Evolutionary conservation across 2,888 invertebrate genomes (phyloP).

Genomic region (Mystacides longicornis): DNA sequence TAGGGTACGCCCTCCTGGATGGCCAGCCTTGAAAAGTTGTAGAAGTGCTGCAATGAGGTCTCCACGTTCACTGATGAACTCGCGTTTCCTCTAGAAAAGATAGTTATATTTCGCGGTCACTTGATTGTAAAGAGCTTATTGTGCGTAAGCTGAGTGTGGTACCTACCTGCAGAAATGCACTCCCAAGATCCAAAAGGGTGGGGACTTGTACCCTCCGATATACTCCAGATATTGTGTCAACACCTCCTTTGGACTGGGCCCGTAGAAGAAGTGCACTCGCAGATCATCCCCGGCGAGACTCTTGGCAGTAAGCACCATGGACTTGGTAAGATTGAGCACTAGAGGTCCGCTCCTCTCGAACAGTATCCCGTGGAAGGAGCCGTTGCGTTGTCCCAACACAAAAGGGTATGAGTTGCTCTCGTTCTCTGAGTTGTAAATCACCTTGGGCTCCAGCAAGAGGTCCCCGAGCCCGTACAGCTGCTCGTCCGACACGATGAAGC

Average conservation of each 20-base stretch:
- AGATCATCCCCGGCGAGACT: conserved; percentile 13
- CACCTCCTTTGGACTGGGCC: conserved; percentile 18
- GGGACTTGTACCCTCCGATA: conserved; percentile 5
- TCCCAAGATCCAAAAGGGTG: conserved; percentile 22
- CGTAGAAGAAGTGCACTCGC: conserved; percentile 20
- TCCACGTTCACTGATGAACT: conserved; percentile 1
- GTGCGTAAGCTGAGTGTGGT: neutral
- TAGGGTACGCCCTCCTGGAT: conserved; percentile 8
- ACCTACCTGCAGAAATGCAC: conserved; percentile 24
- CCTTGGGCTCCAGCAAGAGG: conserved; percentile 9
- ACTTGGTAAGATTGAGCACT: conserved; percentile 11
- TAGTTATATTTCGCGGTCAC: too few relatives aligned
- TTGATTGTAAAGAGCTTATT: neutral
- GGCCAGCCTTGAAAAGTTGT: conserved; percentile 11
- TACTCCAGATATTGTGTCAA: conserved; percentile 8
- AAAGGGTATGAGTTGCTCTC: conserved; percentile 11
- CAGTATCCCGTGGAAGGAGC: conserved; percentile 20
- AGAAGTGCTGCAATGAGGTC: conserved; percentile 5
- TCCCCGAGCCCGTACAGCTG: conserved; percentile 20
- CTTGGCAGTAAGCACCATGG: conserved; percentile 11
- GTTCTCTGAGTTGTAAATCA: conserved; percentile 15
- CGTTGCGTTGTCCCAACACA: conserved; percentile 20
- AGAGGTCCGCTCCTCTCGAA: conserved; percentile 17
- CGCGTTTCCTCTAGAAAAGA: conserved; percentile 4
- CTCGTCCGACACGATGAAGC: conserved; percentile 17